Evolutionary conservation across 2,113 vertebrate species (phyloP).

Genomic region (Macrotis lagotis): DNA sequence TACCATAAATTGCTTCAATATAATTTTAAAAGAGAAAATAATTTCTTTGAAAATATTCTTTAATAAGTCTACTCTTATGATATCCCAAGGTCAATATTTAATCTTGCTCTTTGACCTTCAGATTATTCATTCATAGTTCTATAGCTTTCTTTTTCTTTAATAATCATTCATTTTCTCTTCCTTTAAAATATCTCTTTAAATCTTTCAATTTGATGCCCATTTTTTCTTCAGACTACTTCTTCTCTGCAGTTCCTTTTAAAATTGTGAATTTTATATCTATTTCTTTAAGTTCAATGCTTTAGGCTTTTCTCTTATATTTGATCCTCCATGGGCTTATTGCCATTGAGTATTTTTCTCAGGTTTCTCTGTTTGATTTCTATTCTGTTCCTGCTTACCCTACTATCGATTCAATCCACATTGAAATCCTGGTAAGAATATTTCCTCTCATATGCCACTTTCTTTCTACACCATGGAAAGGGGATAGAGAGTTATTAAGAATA

Average conservation of each 20-base stretch:
- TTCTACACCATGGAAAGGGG: conserved; percentile 18
- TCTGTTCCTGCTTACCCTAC: conserved; percentile 30
- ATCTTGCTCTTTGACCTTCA: conserved; percentile 22
- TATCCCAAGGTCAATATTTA: not conserved
- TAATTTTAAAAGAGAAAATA: not conserved
- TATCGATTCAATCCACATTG: conserved; percentile 29
- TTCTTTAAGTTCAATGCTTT: conserved; percentile 43
- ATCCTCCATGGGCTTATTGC: not conserved
- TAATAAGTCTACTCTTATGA: not conserved
- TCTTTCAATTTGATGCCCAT: conserved; percentile 60
- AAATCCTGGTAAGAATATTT: conserved; percentile 11
- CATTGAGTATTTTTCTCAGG: conserved; percentile 64
- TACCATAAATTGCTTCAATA: not conserved
- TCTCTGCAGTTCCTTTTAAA: conserved; percentile 58
- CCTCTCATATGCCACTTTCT: not conserved
- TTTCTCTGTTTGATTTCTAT: conserved; percentile 43
- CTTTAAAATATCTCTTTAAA: conserved; percentile 47
- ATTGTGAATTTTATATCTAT: conserved; percentile 47
- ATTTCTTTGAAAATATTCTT: not conserved
- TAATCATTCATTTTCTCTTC: conserved; percentile 41
- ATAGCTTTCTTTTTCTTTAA: conserved; percentile 47
- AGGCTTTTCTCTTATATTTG: conserved; percentile 52
- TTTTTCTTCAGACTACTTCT: conserved; percentile 65
- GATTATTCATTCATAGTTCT: conserved; percentile 22
- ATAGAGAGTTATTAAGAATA: not conserved